Evolutionary conservation across 2,888 invertebrate species (phyloP).

Genomic region (Pogonocherus hispidulus): DNA sequence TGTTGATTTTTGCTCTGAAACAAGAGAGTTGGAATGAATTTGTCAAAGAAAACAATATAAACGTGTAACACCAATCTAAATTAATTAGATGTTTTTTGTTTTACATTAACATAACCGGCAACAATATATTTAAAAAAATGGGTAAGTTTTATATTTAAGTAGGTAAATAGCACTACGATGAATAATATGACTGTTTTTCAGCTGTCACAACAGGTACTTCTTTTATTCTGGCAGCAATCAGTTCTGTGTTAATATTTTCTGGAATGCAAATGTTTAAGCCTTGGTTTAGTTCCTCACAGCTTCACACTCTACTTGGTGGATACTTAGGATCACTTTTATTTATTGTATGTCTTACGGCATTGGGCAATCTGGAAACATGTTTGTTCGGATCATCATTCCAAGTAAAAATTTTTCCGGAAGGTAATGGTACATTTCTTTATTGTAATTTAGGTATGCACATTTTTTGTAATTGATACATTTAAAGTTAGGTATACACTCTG

Average conservation of each 20-base stretch:
- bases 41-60: too few species aligned
- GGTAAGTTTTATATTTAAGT: constrained; percentile 25
- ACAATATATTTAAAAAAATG: constrained; percentile 23
- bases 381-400: constrained; percentile 92
- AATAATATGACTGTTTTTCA: constrained; percentile 64
- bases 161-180: background rate
- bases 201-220: constrained; percentile 83
- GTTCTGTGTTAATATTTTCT: constrained; percentile 88
- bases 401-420: constrained; percentile 86
- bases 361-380: constrained; percentile 89
- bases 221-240: constrained; percentile 82
- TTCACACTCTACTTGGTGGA: constrained; percentile 90
- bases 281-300: constrained; percentile 83
- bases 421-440: too few species aligned
- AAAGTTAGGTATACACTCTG: too few species aligned
- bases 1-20: too few species aligned
- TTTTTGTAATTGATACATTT: too few species aligned
- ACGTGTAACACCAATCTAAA: too few species aligned
- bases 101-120: background rate
- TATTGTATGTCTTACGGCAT: constrained; percentile 86
- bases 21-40: too few species aligned
- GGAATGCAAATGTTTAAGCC: constrained; percentile 93
- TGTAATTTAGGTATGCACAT: too few species aligned
- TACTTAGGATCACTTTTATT: constrained; percentile 90
- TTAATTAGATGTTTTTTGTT: too few species aligned